Conservation (phyloP, 2,888 invertebrate species). For the Eupithecia dodoneata region DNA sequence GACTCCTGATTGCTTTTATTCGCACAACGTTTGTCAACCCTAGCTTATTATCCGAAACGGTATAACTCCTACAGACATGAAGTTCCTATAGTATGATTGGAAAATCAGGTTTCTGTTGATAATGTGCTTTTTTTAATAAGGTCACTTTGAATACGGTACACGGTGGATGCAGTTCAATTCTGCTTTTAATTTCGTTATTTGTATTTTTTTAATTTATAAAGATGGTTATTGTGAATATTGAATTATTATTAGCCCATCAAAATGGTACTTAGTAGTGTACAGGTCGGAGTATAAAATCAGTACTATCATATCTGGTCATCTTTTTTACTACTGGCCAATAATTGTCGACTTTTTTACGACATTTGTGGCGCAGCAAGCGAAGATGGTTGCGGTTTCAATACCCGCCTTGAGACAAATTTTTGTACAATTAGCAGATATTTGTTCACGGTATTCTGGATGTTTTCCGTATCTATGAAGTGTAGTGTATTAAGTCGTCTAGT, state of each 20-base stretch:
- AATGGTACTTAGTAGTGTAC: not conserved
- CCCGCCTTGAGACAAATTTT: too few relatives aligned
- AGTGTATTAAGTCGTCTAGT: too few relatives aligned
- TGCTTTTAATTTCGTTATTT: not conserved
- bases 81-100: conserved; percentile 34
- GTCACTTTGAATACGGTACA: not conserved
- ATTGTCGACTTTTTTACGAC: too few relatives aligned
- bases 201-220: not conserved
- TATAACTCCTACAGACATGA: conserved; percentile 39
- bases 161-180: not conserved
- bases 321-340: too few relatives aligned
- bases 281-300: not conserved
- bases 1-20: conserved; percentile 63
- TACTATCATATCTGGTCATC: not conserved
- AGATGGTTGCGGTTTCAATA: too few relatives aligned
- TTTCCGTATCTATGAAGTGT: too few relatives aligned
- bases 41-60: conserved; percentile 56
- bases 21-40: conserved; percentile 55
- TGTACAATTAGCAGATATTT: too few relatives aligned
- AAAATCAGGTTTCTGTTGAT: conserved; percentile 8
- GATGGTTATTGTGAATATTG: not conserved
- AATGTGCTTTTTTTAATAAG: conserved; percentile 19
- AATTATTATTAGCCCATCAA: not conserved
- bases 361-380: too few relatives aligned
- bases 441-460: too few relatives aligned